phyloP scores from a whole-genome alignment of 2,888 invertebrate genomes.

The Cataglyphis rosenhaueri region DNA sequence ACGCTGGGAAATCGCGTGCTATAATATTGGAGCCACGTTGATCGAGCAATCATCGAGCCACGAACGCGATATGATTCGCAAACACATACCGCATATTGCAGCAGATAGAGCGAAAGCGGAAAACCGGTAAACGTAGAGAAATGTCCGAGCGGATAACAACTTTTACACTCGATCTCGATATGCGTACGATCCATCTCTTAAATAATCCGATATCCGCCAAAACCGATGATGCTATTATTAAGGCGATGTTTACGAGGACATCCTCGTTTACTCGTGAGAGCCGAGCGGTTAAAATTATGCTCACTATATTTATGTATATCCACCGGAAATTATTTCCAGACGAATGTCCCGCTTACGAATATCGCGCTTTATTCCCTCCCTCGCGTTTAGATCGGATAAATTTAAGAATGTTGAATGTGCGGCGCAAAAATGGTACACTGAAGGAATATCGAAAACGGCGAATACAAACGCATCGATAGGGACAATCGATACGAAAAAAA shows the following conservation, averaged over 20 bases:
- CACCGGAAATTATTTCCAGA: background rate
- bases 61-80: slow-evolving; percentile 32
- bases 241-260: background rate
- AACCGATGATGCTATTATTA: slow-evolving; percentile 27
- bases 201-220: slow-evolving; percentile 21
- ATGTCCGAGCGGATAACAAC: slow-evolving; percentile 19
- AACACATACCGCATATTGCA: slow-evolving; percentile 16
- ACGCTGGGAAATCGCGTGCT: slow-evolving; percentile 7
- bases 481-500: slow-evolving; percentile 8
- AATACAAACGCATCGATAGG: slow-evolving; percentile 22
- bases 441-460: slow-evolving; percentile 15
- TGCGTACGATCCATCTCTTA: slow-evolving; percentile 23
- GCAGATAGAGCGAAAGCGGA: background rate
- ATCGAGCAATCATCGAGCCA: slow-evolving; percentile 33
- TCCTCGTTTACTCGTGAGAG: background rate
- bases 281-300: background rate
- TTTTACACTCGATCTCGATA: slow-evolving; percentile 30
- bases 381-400: background rate
- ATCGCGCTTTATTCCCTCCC: background rate
- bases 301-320: background rate
- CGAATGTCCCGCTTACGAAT: background rate
- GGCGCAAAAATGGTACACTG: background rate
- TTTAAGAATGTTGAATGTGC: slow-evolving; percentile 7
- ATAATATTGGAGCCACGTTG: background rate
- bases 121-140: slow-evolving; percentile 13